Conservation (phyloP, 2,113 vertebrate genomes). For the Verasper variegatus region DNA sequence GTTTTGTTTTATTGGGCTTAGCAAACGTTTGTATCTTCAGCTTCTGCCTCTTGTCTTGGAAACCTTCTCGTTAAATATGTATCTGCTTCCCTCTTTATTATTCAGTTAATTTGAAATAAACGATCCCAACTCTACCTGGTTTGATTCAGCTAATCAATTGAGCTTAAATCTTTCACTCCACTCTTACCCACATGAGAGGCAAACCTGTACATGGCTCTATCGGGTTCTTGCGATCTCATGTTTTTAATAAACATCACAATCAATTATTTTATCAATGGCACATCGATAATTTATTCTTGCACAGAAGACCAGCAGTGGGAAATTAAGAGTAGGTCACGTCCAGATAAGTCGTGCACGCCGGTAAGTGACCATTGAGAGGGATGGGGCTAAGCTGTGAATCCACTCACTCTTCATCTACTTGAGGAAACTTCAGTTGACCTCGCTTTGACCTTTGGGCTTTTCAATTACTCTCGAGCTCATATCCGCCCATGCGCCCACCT, state of each 20-base stretch:
- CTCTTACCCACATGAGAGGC: background rate
- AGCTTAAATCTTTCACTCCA: constrained; percentile 2
- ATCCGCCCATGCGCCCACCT: constrained; percentile 9
- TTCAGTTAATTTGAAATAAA: background rate
- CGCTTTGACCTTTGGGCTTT: constrained; percentile 35
- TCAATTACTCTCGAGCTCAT: constrained; percentile 49
- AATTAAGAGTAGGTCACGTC: background rate
- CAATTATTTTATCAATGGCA: no score
- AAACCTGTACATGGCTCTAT: background rate
- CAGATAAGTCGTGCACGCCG: background rate
- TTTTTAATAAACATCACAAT: background rate
- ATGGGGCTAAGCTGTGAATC: constrained; percentile 15
- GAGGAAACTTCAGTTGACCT: constrained; percentile 31
- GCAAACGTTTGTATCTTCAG: background rate
- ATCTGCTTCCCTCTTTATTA: background rate
- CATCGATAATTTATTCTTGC: no score
- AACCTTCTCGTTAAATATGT: constrained; percentile 6
- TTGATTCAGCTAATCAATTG: constrained; percentile 19
- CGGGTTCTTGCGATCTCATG: background rate
- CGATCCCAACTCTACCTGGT: background rate
- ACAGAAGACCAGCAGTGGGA: background rate
- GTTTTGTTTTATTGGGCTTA: constrained; percentile 10
- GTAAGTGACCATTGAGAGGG: background rate
- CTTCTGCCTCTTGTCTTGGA: constrained; percentile 2
- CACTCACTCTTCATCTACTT: constrained; percentile 38